Conservation (phyloP, 1,140 invertebrate genomes). For the Drosophila pectinifera region DNA sequence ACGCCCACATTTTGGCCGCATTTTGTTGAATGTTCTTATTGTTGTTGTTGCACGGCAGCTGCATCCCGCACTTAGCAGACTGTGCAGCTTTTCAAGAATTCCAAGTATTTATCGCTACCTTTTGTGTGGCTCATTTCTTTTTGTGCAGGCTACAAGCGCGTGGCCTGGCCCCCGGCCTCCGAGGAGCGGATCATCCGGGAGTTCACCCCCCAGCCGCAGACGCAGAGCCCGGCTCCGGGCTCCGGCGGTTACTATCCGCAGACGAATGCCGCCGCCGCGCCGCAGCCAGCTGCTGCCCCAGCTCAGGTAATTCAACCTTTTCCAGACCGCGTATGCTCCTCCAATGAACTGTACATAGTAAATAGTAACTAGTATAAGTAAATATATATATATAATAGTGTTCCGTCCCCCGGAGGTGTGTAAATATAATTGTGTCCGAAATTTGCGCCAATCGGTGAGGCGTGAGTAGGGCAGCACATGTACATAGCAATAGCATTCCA, state of each 20-base stretch:
- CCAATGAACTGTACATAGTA: constrained; percentile 36
- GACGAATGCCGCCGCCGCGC: constrained; percentile 27
- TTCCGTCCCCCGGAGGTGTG: constrained; percentile 44
- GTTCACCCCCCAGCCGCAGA: constrained; percentile 86
- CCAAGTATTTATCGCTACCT: constrained; percentile 25
- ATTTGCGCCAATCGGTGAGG: constrained; percentile 35
- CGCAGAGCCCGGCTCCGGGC: constrained; percentile 77
- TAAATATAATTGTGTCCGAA: constrained; percentile 62
- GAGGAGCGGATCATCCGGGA: constrained; percentile 87
- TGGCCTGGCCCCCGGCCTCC: constrained; percentile 92
- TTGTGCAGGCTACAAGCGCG: constrained; percentile 89
- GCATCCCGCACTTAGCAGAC: constrained; percentile 8
- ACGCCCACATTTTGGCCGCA: constrained; percentile 78
- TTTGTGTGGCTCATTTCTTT: constrained; percentile 7
- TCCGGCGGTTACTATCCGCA: constrained; percentile 69
- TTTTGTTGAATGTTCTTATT: constrained; percentile 70
- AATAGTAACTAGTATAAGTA: constrained; percentile 3
- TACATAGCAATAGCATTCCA: constrained; percentile 25
- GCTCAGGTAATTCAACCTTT: constrained; percentile 61
- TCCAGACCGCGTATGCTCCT: constrained; percentile 9
- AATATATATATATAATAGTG: constrained; percentile 20
- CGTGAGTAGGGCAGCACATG: constrained; percentile 8
- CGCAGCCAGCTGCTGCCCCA: constrained; percentile 45
- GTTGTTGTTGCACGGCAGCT: constrained; percentile 31
- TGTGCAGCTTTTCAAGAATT: constrained; percentile 29